Evolutionary conservation across 2,888 invertebrate species (phyloP), one percentile per base, ranked within the genome.

Genomic region (Scelioninae gen. 2): DNA sequence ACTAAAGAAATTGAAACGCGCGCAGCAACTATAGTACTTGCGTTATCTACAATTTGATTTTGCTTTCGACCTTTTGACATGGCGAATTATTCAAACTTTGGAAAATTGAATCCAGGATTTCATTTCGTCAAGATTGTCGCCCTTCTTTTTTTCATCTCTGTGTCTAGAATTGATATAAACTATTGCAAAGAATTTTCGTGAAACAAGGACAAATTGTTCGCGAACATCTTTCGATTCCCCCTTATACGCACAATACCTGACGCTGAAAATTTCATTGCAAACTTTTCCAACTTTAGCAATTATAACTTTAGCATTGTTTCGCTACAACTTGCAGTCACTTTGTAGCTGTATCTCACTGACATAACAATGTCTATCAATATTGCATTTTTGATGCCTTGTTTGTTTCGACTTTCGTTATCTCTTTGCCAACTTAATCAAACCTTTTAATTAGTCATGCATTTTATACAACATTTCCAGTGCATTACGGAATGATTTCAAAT

Each of bases 11-110:
- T 55, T 41, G 69, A 63, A 50, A 45, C 6, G 61, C 41, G 16
- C 39, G 65, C 45, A 37, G 64, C 46, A 70, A 70, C 58, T 70
- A 64, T 58, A 45, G 43, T 57, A 37, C 60, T 53, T 68, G n/a
- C n/a, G n/a, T 58, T 63, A 53, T n/a, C n/a, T 50, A 18, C 50
- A 57, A 31, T 55, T 60, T 46, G 39, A 52, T 48, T 60, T 50
- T 6, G 45, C 25, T 35, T 11, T 33, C 48, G 45, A 60, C 41
- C 67, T 46, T n/a, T n/a, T n/a, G n/a, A 55, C 18, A 50, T 64
- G 65, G 55, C 55, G n/a, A n/a, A 55, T 65, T 60, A 67, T 65
- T 74, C 70, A 64, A 68, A 75, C 63, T 75, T 75, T 72, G 68
- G 69, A 69, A n/a, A n/a, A n/a, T n/a, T n/a, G n/a, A 75, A 64